Evolutionary conservation across 2,113 vertebrate species (phyloP), one percentile per base, ranked within the genome.

Genomic region (Euleptes europaea): DNA sequence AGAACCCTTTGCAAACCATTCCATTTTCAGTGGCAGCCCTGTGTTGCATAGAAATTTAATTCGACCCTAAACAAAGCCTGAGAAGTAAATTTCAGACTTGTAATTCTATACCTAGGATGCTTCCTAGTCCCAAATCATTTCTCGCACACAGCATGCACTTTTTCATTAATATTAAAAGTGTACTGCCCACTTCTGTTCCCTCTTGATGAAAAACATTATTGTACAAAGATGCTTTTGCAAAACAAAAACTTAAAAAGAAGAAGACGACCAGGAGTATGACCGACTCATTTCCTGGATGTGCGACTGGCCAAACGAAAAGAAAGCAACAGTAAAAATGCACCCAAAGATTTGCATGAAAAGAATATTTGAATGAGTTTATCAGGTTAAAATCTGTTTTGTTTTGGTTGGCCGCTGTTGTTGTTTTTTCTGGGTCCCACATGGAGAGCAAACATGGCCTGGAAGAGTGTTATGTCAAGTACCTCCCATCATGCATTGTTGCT

Each of bases 381-480:
- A 95, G 94, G 96, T 96, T 96, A 96, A 97, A 96, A 96, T 93
- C 89, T 87, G 95, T 95, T 97, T 97, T 97, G 95, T 96, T 95
- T 95, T 95, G 95, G 93, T 95, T 93, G 93, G 92, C 93, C 89
- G 78, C 94, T 70, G 54, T 57, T 44, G 44, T 57, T 57, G 94
- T 96, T 96, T 94, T 95, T 95, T 86, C 38, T 90, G 94, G 94
- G 93, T 96, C 96, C 96, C 95, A 96, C 95, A 95, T 96, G 94
- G 96, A 96, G 96, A 94, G 94, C 95, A 97, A 96, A 97, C 97
- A 97, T 97, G 97, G 97, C 98, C 97, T 98, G 97, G 97, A 98
- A 98, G 97, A 98, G 97, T 97, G 97, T 97, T 97, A 97, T 98
- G 98, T 98, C 98, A 98, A 99, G 97, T 98, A 97, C 97, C 97